These are phyloP conservation scores for Corticium candelabrum DNA, from an alignment of 37 sponge, comb jelly and placozoan genomes.

Conservation along the genomic window DNA sequence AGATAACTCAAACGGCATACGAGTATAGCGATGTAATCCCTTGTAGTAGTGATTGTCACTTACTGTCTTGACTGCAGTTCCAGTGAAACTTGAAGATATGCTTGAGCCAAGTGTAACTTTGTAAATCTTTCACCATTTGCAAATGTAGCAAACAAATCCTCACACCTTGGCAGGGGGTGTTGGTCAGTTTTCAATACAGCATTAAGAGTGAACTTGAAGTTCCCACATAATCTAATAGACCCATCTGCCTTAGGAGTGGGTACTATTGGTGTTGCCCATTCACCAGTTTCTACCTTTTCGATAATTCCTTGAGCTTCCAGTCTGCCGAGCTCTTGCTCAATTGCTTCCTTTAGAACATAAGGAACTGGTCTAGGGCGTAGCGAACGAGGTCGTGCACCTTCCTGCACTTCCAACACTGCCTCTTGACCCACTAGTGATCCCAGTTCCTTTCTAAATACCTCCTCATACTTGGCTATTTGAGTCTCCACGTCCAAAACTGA, in stretches of 20 bases:
- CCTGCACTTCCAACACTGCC: constrained; percentile 18
- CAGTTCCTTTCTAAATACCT: constrained; percentile 13
- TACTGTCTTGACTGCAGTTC: no score
- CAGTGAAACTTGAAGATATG: no score
- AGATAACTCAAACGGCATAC: no score
- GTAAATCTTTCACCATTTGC: no score
- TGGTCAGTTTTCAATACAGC: no score
- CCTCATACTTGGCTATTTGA: background rate
- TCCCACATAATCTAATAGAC: constrained; percentile 33
- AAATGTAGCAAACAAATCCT: no score
- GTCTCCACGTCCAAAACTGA: no score
- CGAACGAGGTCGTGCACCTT: constrained; percentile 1
- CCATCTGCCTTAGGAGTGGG: constrained; percentile 23
- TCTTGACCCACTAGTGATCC: background rate
- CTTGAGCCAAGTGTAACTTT: no score
- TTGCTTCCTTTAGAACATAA: constrained; percentile 8
- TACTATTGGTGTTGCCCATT: constrained; percentile 35
- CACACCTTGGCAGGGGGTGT: no score
- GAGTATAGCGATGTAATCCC: no score
- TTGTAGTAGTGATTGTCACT: no score
- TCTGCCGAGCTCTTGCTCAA: constrained; percentile 26
- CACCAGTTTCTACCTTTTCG: constrained; percentile 2
- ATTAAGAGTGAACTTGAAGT: no score
- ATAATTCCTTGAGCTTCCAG: constrained; percentile 18
- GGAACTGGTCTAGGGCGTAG: constrained; percentile 26